Percentiles rank a stretch among this genome's conserved stretches.
Conservation (phyloP, 1,140 invertebrate species). For the Zaprionus lachaisei region DNA sequence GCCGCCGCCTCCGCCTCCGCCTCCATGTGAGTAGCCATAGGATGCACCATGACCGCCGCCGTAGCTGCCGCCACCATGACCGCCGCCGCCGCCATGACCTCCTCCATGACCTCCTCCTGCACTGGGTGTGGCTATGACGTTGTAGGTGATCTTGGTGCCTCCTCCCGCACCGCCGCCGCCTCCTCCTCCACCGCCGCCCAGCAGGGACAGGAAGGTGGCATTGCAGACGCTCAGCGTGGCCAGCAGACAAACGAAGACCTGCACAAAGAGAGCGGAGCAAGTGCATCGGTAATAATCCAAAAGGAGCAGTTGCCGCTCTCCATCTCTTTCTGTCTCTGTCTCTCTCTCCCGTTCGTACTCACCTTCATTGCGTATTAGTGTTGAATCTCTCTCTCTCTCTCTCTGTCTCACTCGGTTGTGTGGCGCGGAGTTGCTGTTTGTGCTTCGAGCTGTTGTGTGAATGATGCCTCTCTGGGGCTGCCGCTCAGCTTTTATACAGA, state of each 20-base stretch:
- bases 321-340: conserved; percentile 11
- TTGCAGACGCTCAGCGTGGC: conserved; percentile 69
- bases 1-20: not conserved
- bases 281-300: conserved; percentile 43
- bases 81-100: conserved; percentile 30
- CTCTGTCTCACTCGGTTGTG: conserved; percentile 14
- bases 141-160: conserved; percentile 61
- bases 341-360: conserved; percentile 29
- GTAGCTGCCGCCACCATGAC: conserved; percentile 25
- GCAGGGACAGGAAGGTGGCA: conserved; percentile 70
- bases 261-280: conserved; percentile 17
- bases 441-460: conserved; percentile 55
- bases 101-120: conserved; percentile 44
- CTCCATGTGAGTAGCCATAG: conserved; percentile 30
- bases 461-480: conserved; percentile 67
- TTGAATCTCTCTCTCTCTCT: conserved; percentile 21
- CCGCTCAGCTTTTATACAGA: conserved; percentile 69
- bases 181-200: conserved; percentile 64
- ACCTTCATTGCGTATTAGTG: conserved; percentile 66
- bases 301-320: conserved; percentile 14
- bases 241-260: conserved; percentile 74
- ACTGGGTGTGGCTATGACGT: conserved; percentile 65
- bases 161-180: conserved; percentile 44
- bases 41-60: conserved; percentile 16
- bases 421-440: conserved; percentile 38